These are phyloP conservation scores for Zhengitettix transpicula DNA, from an alignment of 2,888 invertebrate genomes.

Conservation along the genomic window DNA sequence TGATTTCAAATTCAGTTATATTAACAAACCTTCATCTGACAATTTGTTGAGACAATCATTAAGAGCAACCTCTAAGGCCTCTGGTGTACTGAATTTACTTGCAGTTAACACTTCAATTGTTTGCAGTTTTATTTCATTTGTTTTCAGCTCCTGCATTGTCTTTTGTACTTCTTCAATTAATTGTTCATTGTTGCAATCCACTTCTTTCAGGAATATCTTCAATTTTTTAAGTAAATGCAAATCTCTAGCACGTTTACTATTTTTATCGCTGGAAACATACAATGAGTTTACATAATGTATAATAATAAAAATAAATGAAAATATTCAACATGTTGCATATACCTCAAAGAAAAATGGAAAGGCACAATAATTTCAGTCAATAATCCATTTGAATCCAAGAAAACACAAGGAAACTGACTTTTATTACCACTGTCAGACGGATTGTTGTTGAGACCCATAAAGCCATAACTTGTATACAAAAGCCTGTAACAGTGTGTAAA, in stretches of 20 bases:
- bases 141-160: conserved; percentile 46
- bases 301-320: background rate
- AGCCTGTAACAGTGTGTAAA: conserved; percentile 29
- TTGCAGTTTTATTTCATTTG: conserved; percentile 52
- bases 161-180: conserved; percentile 34
- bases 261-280: conserved; percentile 48
- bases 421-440: conserved; percentile 34
- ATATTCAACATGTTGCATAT: conserved; percentile 10
- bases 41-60: conserved; percentile 24
- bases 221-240: conserved; percentile 68
- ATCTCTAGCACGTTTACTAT: conserved; percentile 73
- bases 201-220: conserved; percentile 45
- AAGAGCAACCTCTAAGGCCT: conserved; percentile 35
- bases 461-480: conserved; percentile 62
- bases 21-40: conserved; percentile 17
- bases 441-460: conserved; percentile 52
- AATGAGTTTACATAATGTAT: background rate
- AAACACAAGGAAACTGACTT: conserved; percentile 52
- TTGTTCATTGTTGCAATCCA: conserved; percentile 31
- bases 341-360: conserved; percentile 70
- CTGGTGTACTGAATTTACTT: conserved; percentile 44
- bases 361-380: conserved; percentile 73
- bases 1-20: background rate
- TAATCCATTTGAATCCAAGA: conserved; percentile 69
- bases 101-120: conserved; percentile 51